Base-by-base conservation (phyloP, 2,797 vertebrate genomes). In the Valencia hispanica region DNA sequence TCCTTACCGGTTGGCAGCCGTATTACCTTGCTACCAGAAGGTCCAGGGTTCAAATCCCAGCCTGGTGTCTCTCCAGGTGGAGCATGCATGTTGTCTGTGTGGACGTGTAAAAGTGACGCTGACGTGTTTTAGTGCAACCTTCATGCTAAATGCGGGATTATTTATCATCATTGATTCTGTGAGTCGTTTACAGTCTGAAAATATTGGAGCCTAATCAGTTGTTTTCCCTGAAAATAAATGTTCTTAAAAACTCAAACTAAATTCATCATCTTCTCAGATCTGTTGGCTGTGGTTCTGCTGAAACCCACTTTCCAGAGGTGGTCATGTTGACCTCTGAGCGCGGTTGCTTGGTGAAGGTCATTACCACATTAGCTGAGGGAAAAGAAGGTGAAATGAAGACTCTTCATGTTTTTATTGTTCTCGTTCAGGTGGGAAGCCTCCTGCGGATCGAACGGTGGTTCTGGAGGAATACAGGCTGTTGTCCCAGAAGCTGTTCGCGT, bases 401-500 rank as follows among this genome's bases (percentile, higher is more conserved):
- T 55, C 39, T 32, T 34, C 34, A 51, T 6, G 43, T 6, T 4
- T 50, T 39, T 22, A 75, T 71, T 69, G 66, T 51, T 0, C 78
- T 80, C 0, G 0, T 70, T 48, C 84, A 98, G 97, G 97, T 14
- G 94, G 94, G 0, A 91, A 94, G 4, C 97, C 97, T 1, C 97
- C 97, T 0, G 96, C 98, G 0, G 97, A 99, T 84, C 96, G 97
- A 72, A 99, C 97, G 0, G 94, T 97, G 89, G 97, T 99, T 73
- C 97, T 96, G 75, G 95, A 96, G 75, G 96, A 97, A 68, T 99
- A 95, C 93, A 90, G 97, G 9, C 97, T 96, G 88, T 85, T 99
- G 79, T 99, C 98, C 39, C 98, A 99, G 91, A 98, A 97, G 87
- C 96, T 99, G 82, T 99, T 98, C 85, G 96, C 97, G n/a, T 97